These are phyloP conservation scores for Conus ventricosus DNA, from an alignment of 1,140 invertebrate genomes.

Conservation along the genomic window DNA sequence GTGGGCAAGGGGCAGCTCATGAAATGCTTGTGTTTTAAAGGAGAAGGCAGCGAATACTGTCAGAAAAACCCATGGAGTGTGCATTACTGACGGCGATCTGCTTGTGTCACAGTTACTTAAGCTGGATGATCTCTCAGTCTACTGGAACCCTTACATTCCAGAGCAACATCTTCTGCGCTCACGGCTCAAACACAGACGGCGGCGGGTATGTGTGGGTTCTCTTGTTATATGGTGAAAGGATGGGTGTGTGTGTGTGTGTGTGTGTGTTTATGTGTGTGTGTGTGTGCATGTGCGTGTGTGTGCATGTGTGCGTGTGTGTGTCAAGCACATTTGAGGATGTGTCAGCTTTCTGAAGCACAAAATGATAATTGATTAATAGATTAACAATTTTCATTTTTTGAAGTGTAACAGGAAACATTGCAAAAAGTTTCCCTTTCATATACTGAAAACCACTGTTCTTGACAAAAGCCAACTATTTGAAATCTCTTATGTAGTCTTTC, in stretches of 20 bases:
- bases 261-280: not conserved
- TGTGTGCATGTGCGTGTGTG: not conserved
- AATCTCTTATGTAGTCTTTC: no score
- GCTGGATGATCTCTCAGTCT: constrained; percentile 85
- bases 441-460: no score
- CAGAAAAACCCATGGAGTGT: no score
- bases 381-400: no score
- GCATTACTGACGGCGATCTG: no score
- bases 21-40: no score
- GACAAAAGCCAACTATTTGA: no score
- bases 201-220: constrained; percentile 66
- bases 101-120: constrained; percentile 78
- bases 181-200: constrained; percentile 63
- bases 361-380: no score
- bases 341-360: not conserved
- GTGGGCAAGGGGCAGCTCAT: no score
- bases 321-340: not conserved
- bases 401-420: no score
- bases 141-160: constrained; percentile 82
- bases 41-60: no score
- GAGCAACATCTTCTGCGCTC: constrained; percentile 66
- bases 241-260: not conserved
- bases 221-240: not conserved
- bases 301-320: not conserved
- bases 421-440: no score